Evolutionary conservation across 2,797 vertebrate genomes (phyloP).

Genomic region (Myotis findleyi): DNA sequence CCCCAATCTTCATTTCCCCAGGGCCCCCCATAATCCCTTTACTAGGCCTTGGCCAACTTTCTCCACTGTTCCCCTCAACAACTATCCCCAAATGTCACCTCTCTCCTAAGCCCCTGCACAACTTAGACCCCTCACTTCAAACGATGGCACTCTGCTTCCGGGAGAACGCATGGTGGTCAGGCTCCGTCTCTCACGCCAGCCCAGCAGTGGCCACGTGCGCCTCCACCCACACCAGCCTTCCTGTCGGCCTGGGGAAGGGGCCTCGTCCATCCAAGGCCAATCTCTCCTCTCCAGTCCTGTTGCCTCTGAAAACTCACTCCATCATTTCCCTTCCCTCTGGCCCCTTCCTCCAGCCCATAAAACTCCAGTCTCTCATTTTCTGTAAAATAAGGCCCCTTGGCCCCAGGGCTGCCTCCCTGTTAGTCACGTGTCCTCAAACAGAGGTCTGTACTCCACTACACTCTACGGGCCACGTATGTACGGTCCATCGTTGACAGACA

Average conservation of each 20-base stretch:
- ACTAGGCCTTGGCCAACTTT: background rate
- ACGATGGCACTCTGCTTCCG: background rate
- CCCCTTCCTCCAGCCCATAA: background rate
- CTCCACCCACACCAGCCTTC: background rate
- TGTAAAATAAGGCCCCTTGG: background rate
- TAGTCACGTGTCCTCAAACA: background rate
- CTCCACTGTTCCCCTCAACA: background rate
- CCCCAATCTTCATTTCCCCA: background rate
- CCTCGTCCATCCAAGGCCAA: background rate
- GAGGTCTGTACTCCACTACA: background rate
- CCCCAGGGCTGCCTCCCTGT: background rate
- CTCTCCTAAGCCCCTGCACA: background rate
- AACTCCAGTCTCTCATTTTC: background rate
- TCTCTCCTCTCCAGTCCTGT: background rate
- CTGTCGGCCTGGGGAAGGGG: background rate
- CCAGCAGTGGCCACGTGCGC: accelerated
- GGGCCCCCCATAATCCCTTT: background rate
- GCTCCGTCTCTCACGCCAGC: background rate
- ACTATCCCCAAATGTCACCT: background rate
- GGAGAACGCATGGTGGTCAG: background rate
- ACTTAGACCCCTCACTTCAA: background rate
- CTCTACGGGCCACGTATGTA: background rate
- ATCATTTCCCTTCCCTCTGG: background rate
- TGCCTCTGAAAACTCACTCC: background rate
- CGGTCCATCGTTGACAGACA: accelerated